Conservation (phyloP, 2,888 invertebrate species). For the Drosophila basisetae region DNA sequence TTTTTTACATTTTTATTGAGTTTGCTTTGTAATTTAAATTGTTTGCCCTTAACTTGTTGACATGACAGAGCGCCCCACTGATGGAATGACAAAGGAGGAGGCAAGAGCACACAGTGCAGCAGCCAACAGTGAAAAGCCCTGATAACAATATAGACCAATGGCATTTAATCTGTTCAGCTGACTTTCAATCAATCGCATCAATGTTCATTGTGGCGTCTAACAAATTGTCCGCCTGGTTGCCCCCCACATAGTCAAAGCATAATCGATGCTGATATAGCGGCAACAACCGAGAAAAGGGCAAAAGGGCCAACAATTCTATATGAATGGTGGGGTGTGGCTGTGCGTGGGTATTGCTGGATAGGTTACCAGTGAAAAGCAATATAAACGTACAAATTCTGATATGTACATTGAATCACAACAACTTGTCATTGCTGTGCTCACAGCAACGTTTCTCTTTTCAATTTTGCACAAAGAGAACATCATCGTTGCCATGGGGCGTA, state of each 20-base stretch:
- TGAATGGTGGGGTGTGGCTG: background rate
- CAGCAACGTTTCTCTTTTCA: slow-evolving; percentile 57
- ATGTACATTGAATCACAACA: slow-evolving; percentile 73
- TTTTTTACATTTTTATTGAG: slow-evolving; percentile 79
- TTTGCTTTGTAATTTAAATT: slow-evolving; percentile 80
- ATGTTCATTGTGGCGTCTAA: slow-evolving; percentile 77
- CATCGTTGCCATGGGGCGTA: slow-evolving; percentile 48
- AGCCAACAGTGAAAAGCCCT: slow-evolving; percentile 2
- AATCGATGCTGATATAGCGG: slow-evolving; percentile 67
- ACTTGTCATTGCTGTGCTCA: slow-evolving; percentile 56
- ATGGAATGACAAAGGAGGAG: background rate
- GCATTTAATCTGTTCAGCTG: slow-evolving; percentile 72
- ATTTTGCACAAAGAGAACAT: slow-evolving; percentile 68
- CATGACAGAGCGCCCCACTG: slow-evolving; percentile 34
- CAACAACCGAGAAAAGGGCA: slow-evolving; percentile 55
- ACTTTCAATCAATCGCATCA: slow-evolving; percentile 80
- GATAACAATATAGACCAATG: slow-evolving; percentile 60
- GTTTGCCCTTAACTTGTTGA: slow-evolving; percentile 78
- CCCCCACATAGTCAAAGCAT: slow-evolving; percentile 49
- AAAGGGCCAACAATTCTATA: background rate
- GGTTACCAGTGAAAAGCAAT: slow-evolving; percentile 54
- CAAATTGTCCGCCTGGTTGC: slow-evolving; percentile 72
- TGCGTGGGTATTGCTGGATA: slow-evolving; percentile 15
- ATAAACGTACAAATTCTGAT: slow-evolving; percentile 66
- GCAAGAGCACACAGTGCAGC: background rate